These are phyloP conservation scores for Hylia prasina DNA, from an alignment of 2,113 vertebrate genomes.

Conservation along the genomic window DNA sequence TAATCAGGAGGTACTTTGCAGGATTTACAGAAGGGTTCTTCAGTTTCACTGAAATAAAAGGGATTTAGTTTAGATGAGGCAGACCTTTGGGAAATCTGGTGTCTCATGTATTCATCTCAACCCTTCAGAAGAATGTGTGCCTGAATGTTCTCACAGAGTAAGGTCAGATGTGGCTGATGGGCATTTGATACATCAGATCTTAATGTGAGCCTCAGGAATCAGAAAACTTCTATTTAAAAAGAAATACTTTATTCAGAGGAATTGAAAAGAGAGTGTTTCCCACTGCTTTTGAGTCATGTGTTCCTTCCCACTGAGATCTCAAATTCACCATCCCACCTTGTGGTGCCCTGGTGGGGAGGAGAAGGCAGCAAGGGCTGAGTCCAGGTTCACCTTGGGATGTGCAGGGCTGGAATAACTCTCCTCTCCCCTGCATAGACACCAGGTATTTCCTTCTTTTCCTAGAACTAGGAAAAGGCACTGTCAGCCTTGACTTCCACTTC, in stretches of 20 bases:
- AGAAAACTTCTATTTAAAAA: neutral
- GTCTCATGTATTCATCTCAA: neutral
- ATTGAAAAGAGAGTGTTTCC: neutral
- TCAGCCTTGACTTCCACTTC: neutral
- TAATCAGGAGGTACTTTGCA: neutral
- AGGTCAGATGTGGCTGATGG: neutral
- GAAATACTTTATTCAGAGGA: neutral
- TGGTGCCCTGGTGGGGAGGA: neutral
- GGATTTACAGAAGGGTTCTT: neutral
- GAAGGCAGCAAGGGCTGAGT: neutral
- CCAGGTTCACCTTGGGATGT: neutral
- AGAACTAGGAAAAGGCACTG: neutral
- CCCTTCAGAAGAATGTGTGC: neutral
- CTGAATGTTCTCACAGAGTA: neutral
- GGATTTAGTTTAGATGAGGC: neutral
- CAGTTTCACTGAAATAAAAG: neutral
- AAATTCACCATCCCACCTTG: neutral
- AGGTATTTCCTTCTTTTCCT: neutral
- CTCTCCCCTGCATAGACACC: neutral
- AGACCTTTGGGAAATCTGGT: neutral
- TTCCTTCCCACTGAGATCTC: neutral
- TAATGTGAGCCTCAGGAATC: neutral
- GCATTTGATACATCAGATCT: neutral
- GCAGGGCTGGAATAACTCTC: neutral
- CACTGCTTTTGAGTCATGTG: neutral